Percentiles rank a stretch among this genome's conserved stretches.
Conservation (phyloP, 2,888 invertebrate species). For the Pheosia gnoma region DNA sequence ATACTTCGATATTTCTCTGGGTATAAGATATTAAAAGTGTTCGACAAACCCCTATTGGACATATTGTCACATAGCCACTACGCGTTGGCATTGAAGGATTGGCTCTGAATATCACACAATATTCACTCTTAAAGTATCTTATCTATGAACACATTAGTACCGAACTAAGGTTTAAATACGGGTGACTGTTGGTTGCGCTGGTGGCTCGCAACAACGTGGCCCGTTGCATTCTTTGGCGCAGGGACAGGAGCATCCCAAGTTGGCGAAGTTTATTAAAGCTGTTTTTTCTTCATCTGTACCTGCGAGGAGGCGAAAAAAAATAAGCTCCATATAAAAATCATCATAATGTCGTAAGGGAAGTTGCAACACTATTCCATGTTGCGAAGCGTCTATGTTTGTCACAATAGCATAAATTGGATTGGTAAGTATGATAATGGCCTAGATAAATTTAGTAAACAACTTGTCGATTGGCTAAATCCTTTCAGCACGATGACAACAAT, state of each 20-base stretch:
- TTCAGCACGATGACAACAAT: no score
- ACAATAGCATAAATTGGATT: background rate
- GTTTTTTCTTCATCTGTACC: constrained; percentile 74
- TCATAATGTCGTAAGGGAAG: no score
- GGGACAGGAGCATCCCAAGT: constrained; percentile 65
- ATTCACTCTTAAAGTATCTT: background rate
- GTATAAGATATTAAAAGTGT: no score
- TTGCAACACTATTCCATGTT: no score
- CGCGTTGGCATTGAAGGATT: background rate
- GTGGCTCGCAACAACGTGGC: constrained; percentile 70
- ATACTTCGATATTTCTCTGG: no score
- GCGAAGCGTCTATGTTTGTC: background rate
- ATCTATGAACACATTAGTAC: constrained; percentile 3
- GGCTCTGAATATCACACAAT: constrained; percentile 4
- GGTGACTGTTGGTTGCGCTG: constrained; percentile 58
- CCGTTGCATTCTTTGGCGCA: constrained; percentile 79
- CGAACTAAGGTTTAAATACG: constrained; percentile 50
- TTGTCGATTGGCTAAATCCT: background rate
- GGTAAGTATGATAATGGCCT: no score
- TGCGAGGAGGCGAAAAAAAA: constrained; percentile 29
- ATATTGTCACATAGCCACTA: background rate
- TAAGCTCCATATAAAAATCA: no score
- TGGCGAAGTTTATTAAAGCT: constrained; percentile 66
- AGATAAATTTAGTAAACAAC: background rate
- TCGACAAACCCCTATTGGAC: no score